Conservation (phyloP, 1,140 invertebrate genomes). For the Listronotus bonariensis region DNA sequence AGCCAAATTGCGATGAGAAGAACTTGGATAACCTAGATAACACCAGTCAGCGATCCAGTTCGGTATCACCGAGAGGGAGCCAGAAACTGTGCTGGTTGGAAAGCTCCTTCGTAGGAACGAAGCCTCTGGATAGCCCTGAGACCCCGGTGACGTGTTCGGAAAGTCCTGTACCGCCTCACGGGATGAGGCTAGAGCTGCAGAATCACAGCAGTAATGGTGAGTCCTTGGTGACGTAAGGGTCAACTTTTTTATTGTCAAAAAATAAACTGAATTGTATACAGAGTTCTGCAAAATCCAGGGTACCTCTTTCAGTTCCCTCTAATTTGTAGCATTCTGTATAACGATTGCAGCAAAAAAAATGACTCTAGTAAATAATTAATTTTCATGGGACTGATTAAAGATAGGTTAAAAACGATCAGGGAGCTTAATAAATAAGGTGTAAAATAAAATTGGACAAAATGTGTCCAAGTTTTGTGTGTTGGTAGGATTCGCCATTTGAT, state of each 20-base stretch:
- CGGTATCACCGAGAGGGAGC: conserved; percentile 58
- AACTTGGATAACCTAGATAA: conserved; percentile 41
- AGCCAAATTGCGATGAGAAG: conserved; percentile 55
- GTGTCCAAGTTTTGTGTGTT: too few relatives aligned
- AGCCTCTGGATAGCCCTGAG: conserved; percentile 81
- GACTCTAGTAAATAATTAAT: neutral
- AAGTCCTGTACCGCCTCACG: conserved; percentile 50
- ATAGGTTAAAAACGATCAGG: neutral
- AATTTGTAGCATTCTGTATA: too few relatives aligned
- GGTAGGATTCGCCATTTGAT: too few relatives aligned
- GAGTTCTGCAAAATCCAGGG: too few relatives aligned
- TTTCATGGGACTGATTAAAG: neutral
- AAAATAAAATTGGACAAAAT: too few relatives aligned
- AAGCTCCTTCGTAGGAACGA: conserved; percentile 85
- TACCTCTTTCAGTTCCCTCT: too few relatives aligned
- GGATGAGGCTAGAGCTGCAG: conserved; percentile 60
- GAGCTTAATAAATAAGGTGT: too few relatives aligned
- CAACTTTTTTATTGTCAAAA: too few relatives aligned
- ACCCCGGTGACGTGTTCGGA: conserved; percentile 70
- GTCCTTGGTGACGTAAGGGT: conserved; percentile 58
- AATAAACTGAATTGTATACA: too few relatives aligned
- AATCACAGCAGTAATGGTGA: conserved; percentile 64
- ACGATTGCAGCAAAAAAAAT: neutral
- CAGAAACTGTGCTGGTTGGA: conserved; percentile 82
- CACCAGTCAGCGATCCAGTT: conserved; percentile 45